A percentile compares a stretch with the other conserved stretches of the same genome.
Evolutionary conservation across 1,140 invertebrate genomes (phyloP).

Genomic region (Euura saliciscinereae): DNA sequence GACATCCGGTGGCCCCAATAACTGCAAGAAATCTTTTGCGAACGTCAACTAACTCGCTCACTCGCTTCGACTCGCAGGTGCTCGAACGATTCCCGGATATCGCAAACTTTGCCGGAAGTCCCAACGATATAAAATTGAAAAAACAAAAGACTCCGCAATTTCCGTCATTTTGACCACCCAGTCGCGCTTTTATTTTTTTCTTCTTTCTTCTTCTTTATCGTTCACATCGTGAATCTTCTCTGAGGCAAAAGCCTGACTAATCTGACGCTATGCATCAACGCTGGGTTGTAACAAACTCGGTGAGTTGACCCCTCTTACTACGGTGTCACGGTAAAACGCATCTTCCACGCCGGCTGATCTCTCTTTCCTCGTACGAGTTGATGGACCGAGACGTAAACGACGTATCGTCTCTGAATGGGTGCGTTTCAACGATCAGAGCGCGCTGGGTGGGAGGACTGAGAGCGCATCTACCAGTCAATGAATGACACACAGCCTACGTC

Average conservation of each 20-base stretch:
- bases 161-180: not conserved
- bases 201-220: not conserved
- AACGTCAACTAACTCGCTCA: not conserved
- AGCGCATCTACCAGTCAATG: not conserved
- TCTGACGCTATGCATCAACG: not conserved
- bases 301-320: conserved; percentile 1
- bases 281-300: not conserved
- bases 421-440: not conserved
- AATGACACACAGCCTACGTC: not conserved
- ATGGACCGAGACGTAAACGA: not conserved
- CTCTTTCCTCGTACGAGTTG: not conserved
- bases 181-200: not conserved
- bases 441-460: not conserved
- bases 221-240: not conserved
- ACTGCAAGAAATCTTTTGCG: not conserved
- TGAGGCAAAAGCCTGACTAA: not conserved
- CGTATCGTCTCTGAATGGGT: not conserved
- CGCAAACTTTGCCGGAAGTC: not conserved
- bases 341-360: not conserved
- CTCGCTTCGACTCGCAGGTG: not conserved
- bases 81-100: conserved; percentile 9
- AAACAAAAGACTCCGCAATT: too few relatives aligned
- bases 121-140: too few relatives aligned
- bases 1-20: conserved; percentile 11
- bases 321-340: not conserved